Conservation (phyloP, 1,140 invertebrate species). For the Oppia nitens region DNA sequence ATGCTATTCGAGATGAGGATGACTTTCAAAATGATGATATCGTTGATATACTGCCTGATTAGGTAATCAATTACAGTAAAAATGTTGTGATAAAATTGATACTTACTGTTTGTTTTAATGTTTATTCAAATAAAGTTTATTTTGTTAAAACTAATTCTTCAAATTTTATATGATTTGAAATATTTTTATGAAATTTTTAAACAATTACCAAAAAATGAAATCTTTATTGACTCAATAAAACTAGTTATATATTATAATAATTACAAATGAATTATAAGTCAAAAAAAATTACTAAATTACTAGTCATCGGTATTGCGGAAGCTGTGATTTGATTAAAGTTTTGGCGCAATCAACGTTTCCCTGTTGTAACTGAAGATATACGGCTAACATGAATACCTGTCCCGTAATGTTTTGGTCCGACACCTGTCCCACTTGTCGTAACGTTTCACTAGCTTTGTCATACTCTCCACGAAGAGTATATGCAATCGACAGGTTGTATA, state of each 20-base stretch:
- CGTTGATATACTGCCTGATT: conserved; percentile 16
- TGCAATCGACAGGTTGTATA: conserved; percentile 61
- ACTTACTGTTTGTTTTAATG: too few relatives aligned
- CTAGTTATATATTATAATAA: too few relatives aligned
- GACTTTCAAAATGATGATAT: conserved; percentile 13
- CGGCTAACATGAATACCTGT: conserved; percentile 48
- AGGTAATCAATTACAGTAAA: too few relatives aligned
- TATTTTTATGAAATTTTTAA: too few relatives aligned
- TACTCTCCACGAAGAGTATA: conserved; percentile 56
- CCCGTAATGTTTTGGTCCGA: conserved; percentile 35
- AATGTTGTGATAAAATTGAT: too few relatives aligned
- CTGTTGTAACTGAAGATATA: conserved; percentile 52
- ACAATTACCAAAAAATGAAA: too few relatives aligned
- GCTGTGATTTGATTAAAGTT: neutral
- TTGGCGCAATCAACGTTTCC: conserved; percentile 26
- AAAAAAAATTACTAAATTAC: too few relatives aligned
- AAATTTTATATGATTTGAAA: too few relatives aligned
- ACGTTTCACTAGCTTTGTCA: conserved; percentile 47
- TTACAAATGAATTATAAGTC: too few relatives aligned
- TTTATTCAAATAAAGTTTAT: too few relatives aligned
- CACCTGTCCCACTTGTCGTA: conserved; percentile 37
- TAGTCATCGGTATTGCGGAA: neutral
- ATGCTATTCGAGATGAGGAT: conserved; percentile 11
- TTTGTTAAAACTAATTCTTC: too few relatives aligned
- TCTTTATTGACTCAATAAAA: too few relatives aligned